These are phyloP conservation scores for Teleogryllus occipitalis DNA, from an alignment of 1,140 invertebrate species.

Conservation along the genomic window DNA sequence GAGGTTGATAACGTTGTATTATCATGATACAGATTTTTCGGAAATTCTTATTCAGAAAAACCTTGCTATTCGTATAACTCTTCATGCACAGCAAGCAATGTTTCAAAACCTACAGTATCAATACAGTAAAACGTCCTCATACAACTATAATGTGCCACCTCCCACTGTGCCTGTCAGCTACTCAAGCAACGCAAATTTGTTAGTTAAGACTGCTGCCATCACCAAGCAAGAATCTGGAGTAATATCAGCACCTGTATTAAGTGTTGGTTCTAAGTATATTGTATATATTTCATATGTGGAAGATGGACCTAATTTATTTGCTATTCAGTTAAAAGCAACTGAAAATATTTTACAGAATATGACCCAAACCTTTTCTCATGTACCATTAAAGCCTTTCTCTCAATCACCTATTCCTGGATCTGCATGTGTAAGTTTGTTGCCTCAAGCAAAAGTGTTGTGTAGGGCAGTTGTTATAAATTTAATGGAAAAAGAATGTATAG, in stretches of 20 bases:
- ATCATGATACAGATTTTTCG: conserved; percentile 31
- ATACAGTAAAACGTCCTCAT: neutral
- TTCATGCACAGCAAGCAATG: conserved; percentile 18
- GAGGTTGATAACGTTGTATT: conserved; percentile 29
- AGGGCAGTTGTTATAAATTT: conserved; percentile 63
- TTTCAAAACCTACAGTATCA: neutral
- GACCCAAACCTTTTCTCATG: conserved; percentile 56
- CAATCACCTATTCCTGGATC: conserved; percentile 58
- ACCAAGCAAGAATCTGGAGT: neutral
- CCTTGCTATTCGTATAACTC: conserved; percentile 22
- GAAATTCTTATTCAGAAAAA: conserved; percentile 28
- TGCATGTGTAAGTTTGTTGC: conserved; percentile 59
- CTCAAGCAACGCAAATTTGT: neutral
- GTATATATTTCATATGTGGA: conserved; percentile 64
- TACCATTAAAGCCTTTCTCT: conserved; percentile 32
- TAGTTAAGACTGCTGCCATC: neutral
- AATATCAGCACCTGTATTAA: conserved; percentile 40
- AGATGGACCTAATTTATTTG: conserved; percentile 65
- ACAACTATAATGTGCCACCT: neutral
- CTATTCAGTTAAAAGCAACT: conserved; percentile 53
- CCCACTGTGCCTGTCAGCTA: neutral
- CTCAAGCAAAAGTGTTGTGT: conserved; percentile 52
- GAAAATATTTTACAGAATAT: conserved; percentile 48
- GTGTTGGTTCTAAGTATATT: conserved; percentile 49
- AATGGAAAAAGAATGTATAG: conserved; percentile 47